Percentiles rank a stretch among this genome's conserved stretches.
Evolutionary conservation across 1,140 invertebrate species (phyloP).

Genomic region (Heliconius nattereri): DNA sequence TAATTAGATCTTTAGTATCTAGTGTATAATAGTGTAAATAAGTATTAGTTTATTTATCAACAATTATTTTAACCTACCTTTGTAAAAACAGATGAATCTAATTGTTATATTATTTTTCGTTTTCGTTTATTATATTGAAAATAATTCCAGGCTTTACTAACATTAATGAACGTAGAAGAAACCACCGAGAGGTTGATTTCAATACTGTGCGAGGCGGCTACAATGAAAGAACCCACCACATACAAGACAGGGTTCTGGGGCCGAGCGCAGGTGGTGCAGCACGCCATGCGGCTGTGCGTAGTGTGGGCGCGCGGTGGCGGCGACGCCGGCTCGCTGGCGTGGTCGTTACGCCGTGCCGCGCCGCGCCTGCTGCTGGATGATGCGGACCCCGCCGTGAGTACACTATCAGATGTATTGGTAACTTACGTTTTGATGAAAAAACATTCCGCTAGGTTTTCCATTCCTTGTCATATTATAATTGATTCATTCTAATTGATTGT

Average conservation of each 20-base stretch:
- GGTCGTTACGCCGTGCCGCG: slow-evolving; percentile 73
- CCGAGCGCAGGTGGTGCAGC: slow-evolving; percentile 85
- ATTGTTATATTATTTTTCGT: background rate
- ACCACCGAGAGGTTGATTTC: slow-evolving; percentile 92
- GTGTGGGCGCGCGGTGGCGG: slow-evolving; percentile 77
- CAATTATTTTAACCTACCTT: too few species aligned
- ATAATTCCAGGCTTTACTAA: slow-evolving; percentile 85
- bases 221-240: slow-evolving; percentile 86
- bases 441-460: too few species aligned
- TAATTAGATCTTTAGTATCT: too few species aligned
- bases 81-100: background rate
- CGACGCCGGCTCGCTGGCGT: slow-evolving; percentile 71
- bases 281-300: slow-evolving; percentile 78
- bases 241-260: slow-evolving; percentile 95
- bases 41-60: too few species aligned
- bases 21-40: too few species aligned
- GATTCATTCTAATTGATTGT: too few species aligned
- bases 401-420: too few species aligned
- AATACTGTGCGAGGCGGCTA: slow-evolving; percentile 92
- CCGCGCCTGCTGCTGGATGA: slow-evolving; percentile 76
- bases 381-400: slow-evolving; percentile 70
- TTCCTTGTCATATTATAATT: too few species aligned
- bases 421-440: too few species aligned
- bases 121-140: background rate
- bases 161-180: slow-evolving; percentile 90